Evolutionary conservation across 2,888 invertebrate genomes (phyloP), one percentile per base, ranked within the genome.

Genomic region (Crematogaster levior): DNA sequence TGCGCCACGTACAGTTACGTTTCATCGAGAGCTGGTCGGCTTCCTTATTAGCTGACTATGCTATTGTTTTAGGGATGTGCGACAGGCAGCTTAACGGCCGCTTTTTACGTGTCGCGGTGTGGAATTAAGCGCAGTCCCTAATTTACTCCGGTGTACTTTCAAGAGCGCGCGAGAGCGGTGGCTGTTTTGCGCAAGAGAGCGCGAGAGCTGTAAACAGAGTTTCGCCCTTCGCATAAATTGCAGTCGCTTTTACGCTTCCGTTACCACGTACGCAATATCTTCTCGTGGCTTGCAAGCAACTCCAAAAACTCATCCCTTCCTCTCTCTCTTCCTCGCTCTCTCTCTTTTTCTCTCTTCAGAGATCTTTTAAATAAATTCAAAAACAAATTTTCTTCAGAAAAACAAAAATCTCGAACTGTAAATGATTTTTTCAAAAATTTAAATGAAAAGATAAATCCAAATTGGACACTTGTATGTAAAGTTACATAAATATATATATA

Each of bases 81-180:
- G 53, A 77, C 77, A 53, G 51, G 77, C 30, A 70, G 43, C 24
- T 56, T 79, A 56, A 79, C 73, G 56, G 34, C n/a, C 73, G 56
- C 56, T 72, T 79, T 79, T 79, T 79, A 72, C 34, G 53, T 56
- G 72, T 77, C 73, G 73, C 72, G 40, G 30, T 7, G 72, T 56
- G 56, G 56, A 72, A 79, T 79, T 72, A 79, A 79, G 77, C 77
- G 56, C 73, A 61, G 77, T 56, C 43, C 56, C 77, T 56, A 77
- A 77, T 77, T 77, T 77, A 68, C 77, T 24, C 7, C 43, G 21
- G 37, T 24, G 68, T 75, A 75, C 75, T 66, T 48, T 48, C 68
- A 34, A 72, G 56, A 53, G 73, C 24, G 43, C 70, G 15, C 40
- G 34, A 21, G 56, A 72, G 43, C 30, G 12, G 9, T 21, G 72